These are phyloP conservation scores for Heterodera filipjevi DNA, from an alignment of 2,888 invertebrate genomes.

Conservation along the genomic window DNA sequence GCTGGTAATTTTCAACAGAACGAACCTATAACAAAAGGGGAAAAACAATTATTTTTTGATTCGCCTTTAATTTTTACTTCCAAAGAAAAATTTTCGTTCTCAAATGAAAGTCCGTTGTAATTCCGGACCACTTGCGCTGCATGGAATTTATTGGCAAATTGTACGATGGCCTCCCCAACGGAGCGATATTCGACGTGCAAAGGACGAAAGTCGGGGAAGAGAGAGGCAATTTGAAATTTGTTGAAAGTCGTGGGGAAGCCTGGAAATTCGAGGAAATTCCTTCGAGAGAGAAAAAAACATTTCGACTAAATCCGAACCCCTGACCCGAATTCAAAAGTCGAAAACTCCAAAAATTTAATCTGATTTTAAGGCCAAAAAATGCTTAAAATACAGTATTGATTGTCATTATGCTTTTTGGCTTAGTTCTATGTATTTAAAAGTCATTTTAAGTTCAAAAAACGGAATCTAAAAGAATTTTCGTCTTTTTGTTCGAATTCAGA, in stretches of 20 bases:
- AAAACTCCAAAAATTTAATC: too few relatives aligned
- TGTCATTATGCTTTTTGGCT: too few relatives aligned
- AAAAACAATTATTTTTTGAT: not conserved
- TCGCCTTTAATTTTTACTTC: constrained; percentile 6
- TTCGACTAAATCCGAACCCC: too few relatives aligned
- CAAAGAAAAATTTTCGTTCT: constrained; percentile 19
- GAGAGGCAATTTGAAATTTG: constrained; percentile 35
- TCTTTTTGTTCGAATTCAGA: too few relatives aligned
- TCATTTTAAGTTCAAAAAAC: too few relatives aligned
- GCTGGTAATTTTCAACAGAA: not conserved
- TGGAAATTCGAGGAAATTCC: not conserved
- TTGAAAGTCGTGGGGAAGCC: constrained; percentile 32
- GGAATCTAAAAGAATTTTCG: too few relatives aligned
- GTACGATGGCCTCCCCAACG: constrained; percentile 27
- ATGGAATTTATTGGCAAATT: constrained; percentile 39
- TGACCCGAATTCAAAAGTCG: too few relatives aligned
- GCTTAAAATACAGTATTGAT: too few relatives aligned
- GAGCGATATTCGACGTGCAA: constrained; percentile 19
- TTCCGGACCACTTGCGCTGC: constrained; percentile 32
- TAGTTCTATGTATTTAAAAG: too few relatives aligned
- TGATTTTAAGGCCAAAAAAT: too few relatives aligned
- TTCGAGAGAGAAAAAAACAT: too few relatives aligned
- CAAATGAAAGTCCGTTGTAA: constrained; percentile 15
- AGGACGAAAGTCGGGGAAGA: constrained; percentile 35
- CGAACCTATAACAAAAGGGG: constrained; percentile 7